phyloP scores from a whole-genome alignment of 2,113 vertebrate species.

The Cariama cristata region DNA sequence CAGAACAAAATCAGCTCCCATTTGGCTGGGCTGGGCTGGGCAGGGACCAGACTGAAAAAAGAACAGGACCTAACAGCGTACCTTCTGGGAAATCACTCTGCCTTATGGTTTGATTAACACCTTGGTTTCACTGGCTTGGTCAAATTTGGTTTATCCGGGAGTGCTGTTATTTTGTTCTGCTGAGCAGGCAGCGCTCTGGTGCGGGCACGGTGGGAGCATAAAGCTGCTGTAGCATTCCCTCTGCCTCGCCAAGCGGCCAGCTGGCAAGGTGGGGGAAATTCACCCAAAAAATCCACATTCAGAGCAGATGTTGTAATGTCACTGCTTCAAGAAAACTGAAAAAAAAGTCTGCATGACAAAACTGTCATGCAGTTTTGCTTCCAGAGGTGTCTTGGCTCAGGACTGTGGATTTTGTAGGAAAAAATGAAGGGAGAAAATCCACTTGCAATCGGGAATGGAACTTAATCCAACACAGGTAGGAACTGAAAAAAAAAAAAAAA shows the following conservation, averaged over 20 bases:
- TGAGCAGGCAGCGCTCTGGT: not conserved
- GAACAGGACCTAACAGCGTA: not conserved
- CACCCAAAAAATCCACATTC: not conserved
- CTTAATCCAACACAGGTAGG: not conserved
- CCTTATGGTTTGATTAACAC: not conserved
- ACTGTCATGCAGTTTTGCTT: not conserved
- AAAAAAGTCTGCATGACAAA: not conserved
- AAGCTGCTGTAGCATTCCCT: not conserved
- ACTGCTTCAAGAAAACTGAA: not conserved
- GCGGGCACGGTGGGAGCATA: rapidly evolving
- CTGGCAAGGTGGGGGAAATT: not conserved
- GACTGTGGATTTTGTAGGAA: not conserved
- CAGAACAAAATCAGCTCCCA: not conserved
- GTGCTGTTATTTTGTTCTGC: not conserved
- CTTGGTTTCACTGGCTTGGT: not conserved
- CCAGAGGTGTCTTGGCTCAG: not conserved
- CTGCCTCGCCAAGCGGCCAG: not conserved
- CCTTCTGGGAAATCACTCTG: not conserved
- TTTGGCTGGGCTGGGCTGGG: not conserved
- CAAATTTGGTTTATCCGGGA: not conserved
- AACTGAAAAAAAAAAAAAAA: not conserved
- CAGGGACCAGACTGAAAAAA: not conserved
- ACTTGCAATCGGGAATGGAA: not conserved
- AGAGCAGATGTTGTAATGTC: not conserved
- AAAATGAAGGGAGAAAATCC: not conserved